Evolutionary conservation across 2,797 vertebrate genomes (phyloP), one percentile per base, ranked within the genome.

Genomic region (Botia kubotai): DNA sequence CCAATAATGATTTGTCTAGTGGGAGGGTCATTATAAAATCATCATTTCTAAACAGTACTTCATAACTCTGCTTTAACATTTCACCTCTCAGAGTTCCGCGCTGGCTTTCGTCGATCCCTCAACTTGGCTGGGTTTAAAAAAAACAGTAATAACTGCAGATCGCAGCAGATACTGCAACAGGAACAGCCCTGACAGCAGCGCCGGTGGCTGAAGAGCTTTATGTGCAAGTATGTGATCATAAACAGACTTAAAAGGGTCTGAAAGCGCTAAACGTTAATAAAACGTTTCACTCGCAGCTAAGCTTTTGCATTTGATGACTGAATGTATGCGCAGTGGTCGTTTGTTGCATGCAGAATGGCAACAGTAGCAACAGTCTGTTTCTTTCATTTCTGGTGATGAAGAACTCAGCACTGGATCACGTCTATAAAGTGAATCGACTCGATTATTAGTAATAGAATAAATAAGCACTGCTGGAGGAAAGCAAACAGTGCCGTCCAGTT

Each of bases 161-260:
- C 48, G 17, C 19, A 2, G 65, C 36, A 80, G 68, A 80, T 21
- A 19, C 43, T 0, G 48, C 80, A 29, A 60, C 69, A 67, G 70
- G 33, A 81, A 77, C 55, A 43, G 72, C 62, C 48, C 58, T 78
- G 57, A 70, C 55, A 73, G 72, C 68, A 73, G 23, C 52, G 67
- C 17, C 26, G 70, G 58, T 60, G 43, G 62, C 62, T 14, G 0
- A 21, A 48, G 60, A 74, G 29, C 23, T 21, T 46, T 52, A 46
- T 36, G 74, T 55, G 39, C 29, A 57, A 50, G 69, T n/a, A 65
- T 48, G 58, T 66, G 57, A 58, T 69, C 58, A 21, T 62, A 76
- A 21, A 48, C 29, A 72, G 43, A 52, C 6, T 63, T 43, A 58
- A 50, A 36, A 2, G 29, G 53, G 17, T 26, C 43, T 72, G 7